Percentiles rank a stretch among this genome's conserved stretches.
These are phyloP conservation scores for Phylloscopus whistleri DNA, from an alignment of 2,113 vertebrate species.

Conservation along the genomic window DNA sequence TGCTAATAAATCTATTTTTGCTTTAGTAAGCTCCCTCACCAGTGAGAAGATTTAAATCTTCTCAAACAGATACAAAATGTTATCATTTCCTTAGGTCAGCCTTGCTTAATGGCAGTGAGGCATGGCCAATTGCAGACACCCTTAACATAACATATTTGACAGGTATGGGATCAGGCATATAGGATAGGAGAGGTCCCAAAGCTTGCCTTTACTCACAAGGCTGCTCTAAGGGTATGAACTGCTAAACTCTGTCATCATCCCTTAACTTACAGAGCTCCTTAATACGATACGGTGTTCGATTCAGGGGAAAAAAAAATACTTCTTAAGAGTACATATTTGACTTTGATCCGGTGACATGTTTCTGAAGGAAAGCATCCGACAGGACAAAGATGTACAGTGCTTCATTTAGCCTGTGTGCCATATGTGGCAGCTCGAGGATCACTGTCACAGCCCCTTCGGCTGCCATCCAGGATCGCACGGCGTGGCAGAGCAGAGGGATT, in stretches of 20 bases:
- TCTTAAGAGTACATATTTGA: neutral
- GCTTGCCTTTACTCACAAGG: slow-evolving; percentile 15
- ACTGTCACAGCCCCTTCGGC: neutral
- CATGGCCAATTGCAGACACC: neutral
- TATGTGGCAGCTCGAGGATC: neutral
- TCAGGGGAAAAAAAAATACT: neutral
- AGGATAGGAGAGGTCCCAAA: neutral
- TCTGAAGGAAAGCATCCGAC: slow-evolving; percentile 36
- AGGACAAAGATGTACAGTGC: slow-evolving; percentile 4
- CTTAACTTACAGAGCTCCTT: slow-evolving; percentile 38
- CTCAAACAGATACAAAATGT: neutral
- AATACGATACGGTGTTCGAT: neutral
- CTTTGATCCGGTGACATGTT: slow-evolving; percentile 39
- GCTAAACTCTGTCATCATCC: slow-evolving; percentile 53
- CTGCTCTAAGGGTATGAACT: slow-evolving; percentile 28
- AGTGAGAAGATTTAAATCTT: neutral
- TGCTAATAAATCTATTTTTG: neutral
- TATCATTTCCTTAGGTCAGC: neutral
- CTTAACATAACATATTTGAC: slow-evolving; percentile 4
- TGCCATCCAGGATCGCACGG: fast-evolving
- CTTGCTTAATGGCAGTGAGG: neutral
- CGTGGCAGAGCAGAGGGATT: neutral
- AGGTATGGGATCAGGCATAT: neutral
- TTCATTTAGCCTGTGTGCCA: neutral
- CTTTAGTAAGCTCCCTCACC: neutral